These are phyloP conservation scores for Agrotis exclamationis DNA, from an alignment of 2,888 invertebrate species.

Conservation along the genomic window DNA sequence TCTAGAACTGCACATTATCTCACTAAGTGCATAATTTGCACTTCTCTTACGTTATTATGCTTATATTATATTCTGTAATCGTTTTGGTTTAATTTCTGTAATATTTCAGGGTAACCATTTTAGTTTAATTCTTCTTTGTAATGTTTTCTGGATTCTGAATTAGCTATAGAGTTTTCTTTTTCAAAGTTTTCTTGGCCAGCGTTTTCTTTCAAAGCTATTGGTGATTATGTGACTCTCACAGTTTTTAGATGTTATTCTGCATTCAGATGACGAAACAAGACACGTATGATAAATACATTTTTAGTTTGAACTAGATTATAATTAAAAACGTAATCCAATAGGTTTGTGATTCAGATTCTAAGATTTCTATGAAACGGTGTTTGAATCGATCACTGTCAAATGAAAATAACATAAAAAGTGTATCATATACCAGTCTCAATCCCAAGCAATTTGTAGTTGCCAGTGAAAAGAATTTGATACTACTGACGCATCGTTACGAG, in stretches of 20 bases:
- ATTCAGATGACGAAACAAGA: too few species aligned
- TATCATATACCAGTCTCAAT: conserved; percentile 13
- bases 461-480: conserved; percentile 29
- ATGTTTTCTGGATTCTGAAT: background rate
- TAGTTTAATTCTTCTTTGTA: background rate
- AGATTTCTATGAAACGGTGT: conserved; percentile 13
- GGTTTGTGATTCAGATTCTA: conserved; percentile 35
- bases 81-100: background rate
- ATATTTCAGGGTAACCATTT: background rate
- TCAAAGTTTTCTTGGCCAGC: too few species aligned
- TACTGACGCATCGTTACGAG: background rate
- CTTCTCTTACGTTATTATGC: conserved; percentile 16
- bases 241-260: too few species aligned
- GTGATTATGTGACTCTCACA: too few species aligned
- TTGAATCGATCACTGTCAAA: conserved; percentile 46
- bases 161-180: too few species aligned
- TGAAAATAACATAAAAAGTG: conserved; percentile 41
- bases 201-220: too few species aligned
- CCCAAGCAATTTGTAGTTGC: conserved; percentile 14
- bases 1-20: conserved; percentile 72
- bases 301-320: background rate
- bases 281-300: too few species aligned
- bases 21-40: conserved; percentile 49
- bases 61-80: background rate
- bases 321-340: conserved; percentile 39